phyloP scores from a whole-genome alignment of 2,113 vertebrate genomes.

The Sebastes fasciatus region DNA sequence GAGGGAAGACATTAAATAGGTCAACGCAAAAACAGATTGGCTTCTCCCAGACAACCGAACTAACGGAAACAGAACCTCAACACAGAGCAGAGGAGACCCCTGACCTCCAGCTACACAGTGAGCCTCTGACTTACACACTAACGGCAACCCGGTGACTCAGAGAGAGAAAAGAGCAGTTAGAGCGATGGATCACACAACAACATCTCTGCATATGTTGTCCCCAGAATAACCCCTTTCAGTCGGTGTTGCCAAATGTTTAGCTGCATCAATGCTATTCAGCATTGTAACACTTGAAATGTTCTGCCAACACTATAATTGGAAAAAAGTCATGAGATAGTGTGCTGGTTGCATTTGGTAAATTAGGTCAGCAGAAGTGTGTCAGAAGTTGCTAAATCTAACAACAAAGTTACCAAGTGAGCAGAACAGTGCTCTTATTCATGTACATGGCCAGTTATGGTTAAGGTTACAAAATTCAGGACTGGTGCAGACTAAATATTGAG shows the following conservation, averaged over 20 bases:
- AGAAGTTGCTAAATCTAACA: conserved; percentile 7
- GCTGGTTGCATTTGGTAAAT: not conserved
- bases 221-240: conserved; percentile 9
- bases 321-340: not conserved
- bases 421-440: conserved; percentile 24
- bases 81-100: conserved; percentile 24
- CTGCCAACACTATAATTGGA: not conserved
- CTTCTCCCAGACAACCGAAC: conserved; percentile 67
- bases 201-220: not conserved
- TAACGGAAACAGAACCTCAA: conserved; percentile 51
- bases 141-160: not conserved
- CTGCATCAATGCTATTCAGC: not conserved
- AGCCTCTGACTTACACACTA: conserved; percentile 28
- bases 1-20: conserved; percentile 70
- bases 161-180: conserved; percentile 5
- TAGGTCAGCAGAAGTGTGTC: not conserved
- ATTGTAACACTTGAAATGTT: not conserved
- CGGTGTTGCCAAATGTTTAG: not conserved
- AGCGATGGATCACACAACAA: conserved; percentile 6
- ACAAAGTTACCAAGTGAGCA: not conserved
- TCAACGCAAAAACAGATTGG: conserved; percentile 58
- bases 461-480: conserved; percentile 5
- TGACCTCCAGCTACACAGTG: conserved; percentile 38
- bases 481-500: conserved; percentile 36
- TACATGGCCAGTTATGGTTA: not conserved